A percentile compares a stretch with the other conserved stretches of the same genome.
Conservation (phyloP, 2,888 invertebrate genomes). For the Ferrisia virgata region DNA sequence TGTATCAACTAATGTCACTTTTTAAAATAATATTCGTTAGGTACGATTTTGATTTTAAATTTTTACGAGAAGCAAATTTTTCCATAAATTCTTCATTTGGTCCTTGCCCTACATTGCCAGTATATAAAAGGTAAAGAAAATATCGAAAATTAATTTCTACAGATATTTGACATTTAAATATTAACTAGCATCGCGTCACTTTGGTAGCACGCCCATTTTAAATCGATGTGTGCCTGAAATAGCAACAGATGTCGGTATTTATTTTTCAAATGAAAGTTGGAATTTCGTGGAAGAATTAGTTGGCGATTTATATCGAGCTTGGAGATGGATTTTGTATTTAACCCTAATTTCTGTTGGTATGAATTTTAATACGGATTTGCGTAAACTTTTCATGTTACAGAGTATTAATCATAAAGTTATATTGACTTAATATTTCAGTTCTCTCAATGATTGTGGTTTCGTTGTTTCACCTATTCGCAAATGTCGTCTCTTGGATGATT, state of each 20-base stretch:
- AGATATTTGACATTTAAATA: conserved; percentile 26
- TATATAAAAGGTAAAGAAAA: conserved; percentile 70
- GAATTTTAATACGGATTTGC: conserved; percentile 50
- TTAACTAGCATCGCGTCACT: background rate
- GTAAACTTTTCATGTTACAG: background rate
- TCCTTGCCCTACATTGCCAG: conserved; percentile 75
- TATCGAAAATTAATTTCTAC: background rate
- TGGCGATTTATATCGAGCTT: conserved; percentile 81
- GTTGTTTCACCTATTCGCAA: conserved; percentile 78
- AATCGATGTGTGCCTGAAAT: conserved; percentile 83
- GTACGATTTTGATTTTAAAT: conserved; percentile 46
- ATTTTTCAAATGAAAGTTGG: conserved; percentile 80
- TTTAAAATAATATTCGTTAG: conserved; percentile 27
- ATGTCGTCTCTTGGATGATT: conserved; percentile 82
- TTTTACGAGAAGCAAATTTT: conserved; percentile 7
- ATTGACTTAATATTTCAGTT: background rate
- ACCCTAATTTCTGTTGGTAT: conserved; percentile 78
- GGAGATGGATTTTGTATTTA: conserved; percentile 79
- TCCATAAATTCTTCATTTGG: conserved; percentile 58
- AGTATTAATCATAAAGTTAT: background rate
- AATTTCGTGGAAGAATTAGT: conserved; percentile 84
- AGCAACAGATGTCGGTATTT: conserved; percentile 65
- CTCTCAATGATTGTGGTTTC: conserved; percentile 79
- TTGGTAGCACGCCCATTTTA: conserved; percentile 67
- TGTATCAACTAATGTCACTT: background rate